Conservation (phyloP, 2,797 vertebrate genomes). For the Acanthurus leucopareius region DNA sequence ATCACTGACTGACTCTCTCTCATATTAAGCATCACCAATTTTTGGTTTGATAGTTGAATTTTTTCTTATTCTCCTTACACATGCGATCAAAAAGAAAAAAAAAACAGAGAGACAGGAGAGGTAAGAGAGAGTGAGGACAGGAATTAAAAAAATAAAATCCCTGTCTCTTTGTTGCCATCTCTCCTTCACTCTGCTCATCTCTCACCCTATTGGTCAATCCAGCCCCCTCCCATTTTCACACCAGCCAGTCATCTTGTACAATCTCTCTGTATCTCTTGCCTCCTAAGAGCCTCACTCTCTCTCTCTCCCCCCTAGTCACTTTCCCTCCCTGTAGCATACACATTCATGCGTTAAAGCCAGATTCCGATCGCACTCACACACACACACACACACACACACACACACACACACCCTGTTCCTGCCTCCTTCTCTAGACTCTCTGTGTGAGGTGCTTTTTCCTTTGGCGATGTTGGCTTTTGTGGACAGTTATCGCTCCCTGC, state of each 20-base stretch:
- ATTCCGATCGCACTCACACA: constrained; percentile 41
- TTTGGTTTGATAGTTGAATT: constrained; percentile 39
- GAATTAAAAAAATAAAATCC: constrained; percentile 39
- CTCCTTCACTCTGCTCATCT: constrained; percentile 68
- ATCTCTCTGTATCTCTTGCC: constrained; percentile 63
- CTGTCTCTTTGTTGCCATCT: constrained; percentile 78
- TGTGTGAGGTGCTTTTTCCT: constrained; percentile 54
- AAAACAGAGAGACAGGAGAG: constrained; percentile 21
- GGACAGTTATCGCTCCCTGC: constrained; percentile 61
- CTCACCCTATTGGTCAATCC: constrained; percentile 66
- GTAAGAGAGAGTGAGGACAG: constrained; percentile 40
- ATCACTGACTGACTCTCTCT: constrained; percentile 1
- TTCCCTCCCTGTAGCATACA: constrained; percentile 51
- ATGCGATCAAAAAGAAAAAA: constrained; percentile 22
- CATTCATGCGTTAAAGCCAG: constrained; percentile 59
- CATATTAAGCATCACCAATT: constrained; percentile 10
- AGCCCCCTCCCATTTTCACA: constrained; percentile 76
- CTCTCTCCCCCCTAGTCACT: constrained; percentile 40
- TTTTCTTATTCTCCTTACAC: constrained; percentile 33
- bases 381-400: constrained; percentile 33
- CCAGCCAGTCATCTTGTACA: constrained; percentile 76
- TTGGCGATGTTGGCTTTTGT: constrained; percentile 64
- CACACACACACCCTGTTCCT: constrained; percentile 37
- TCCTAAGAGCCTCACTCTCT: constrained; percentile 38
- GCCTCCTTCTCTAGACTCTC: constrained; percentile 41